These are phyloP conservation scores for Heterochromis multidens DNA, from an alignment of 2,113 vertebrate genomes.

Conservation along the genomic window DNA sequence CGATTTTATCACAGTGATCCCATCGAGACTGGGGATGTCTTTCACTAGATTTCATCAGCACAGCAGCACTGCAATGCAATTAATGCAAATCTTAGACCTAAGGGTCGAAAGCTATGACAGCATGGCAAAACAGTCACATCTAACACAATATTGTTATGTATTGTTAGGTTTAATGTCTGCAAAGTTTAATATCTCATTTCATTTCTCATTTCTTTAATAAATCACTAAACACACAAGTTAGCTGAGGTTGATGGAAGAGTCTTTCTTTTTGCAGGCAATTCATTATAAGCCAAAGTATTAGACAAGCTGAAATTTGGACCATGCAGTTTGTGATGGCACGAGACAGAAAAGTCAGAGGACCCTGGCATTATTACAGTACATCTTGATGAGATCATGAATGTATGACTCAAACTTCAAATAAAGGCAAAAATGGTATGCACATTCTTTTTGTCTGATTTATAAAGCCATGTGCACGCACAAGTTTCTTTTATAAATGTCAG, in stretches of 20 bases:
- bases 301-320: background rate
- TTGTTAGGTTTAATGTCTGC: background rate
- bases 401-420: background rate
- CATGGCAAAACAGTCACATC: background rate
- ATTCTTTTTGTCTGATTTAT: background rate
- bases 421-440: background rate
- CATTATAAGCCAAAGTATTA: background rate
- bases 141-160: background rate
- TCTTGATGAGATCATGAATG: background rate
- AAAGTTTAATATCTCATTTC: background rate
- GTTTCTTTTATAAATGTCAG: background rate
- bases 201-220: background rate
- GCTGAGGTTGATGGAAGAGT: background rate
- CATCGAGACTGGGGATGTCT: background rate
- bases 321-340: too few species aligned
- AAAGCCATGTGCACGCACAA: background rate
- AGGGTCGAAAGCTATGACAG: background rate
- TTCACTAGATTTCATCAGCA: background rate
- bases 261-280: background rate
- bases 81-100: background rate
- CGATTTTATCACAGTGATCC: background rate
- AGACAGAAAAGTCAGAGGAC: too few species aligned
- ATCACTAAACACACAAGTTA: background rate
- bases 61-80: background rate
- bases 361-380: background rate